Conservation (phyloP, 2,113 vertebrate genomes). For the Pelecanoides urinatrix region DNA sequence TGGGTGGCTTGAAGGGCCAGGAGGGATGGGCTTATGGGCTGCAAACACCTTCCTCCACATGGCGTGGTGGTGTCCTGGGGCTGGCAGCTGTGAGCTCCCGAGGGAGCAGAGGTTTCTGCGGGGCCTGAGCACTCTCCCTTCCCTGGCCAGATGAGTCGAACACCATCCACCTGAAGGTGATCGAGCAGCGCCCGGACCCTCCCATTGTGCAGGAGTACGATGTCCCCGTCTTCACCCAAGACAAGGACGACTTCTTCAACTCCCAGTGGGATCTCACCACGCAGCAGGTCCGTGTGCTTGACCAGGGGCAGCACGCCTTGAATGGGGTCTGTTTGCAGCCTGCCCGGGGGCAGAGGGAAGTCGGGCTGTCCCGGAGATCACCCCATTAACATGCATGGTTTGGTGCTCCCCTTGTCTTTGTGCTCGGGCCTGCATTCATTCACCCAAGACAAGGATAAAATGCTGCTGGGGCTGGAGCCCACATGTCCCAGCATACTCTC, state of each 20-base stretch:
- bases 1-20: fast-evolving
- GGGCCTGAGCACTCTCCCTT: neutral
- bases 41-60: fast-evolving
- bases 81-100: fast-evolving
- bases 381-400: fast-evolving
- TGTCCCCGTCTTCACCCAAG: slow-evolving; percentile 92
- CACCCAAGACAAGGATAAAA: fast-evolving
- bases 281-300: slow-evolving; percentile 80
- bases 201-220: slow-evolving; percentile 93
- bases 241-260: slow-evolving; percentile 91
- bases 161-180: slow-evolving; percentile 95
- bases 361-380: neutral
- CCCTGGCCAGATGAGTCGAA: slow-evolving; percentile 86
- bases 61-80: neutral
- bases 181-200: slow-evolving; percentile 88
- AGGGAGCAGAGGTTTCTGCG: neutral
- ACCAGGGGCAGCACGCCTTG: too few species aligned
- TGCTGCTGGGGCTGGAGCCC: neutral
- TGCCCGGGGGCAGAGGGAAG: fast-evolving
- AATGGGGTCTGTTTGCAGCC: neutral
- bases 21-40: neutral
- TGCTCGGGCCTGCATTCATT: neutral
- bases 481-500: fast-evolving
- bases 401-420: neutral
- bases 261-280: slow-evolving; percentile 98